A percentile compares a stretch with the other conserved stretches of the same genome.
Conservation (phyloP, 1,140 invertebrate species). For the Bombus waltoni region DNA sequence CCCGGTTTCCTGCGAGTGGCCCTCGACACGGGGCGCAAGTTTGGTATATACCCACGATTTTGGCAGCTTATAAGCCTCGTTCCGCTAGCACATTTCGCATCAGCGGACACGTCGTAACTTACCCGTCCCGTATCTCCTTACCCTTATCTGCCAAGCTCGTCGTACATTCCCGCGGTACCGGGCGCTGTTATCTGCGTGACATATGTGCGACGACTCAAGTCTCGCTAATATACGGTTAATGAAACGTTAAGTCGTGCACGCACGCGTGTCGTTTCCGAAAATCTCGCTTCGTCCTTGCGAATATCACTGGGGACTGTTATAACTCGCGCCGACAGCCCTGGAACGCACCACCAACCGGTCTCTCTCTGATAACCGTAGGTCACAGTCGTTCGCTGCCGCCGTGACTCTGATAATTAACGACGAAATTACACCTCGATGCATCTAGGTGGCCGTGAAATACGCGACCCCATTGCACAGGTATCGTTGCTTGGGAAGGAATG, state of each 20-base stretch:
- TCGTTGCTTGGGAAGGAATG: constrained; percentile 14
- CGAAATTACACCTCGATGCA: constrained; percentile 8
- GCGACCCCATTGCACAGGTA: constrained; percentile 6
- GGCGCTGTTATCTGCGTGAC: constrained; percentile 68
- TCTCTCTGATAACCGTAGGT: not conserved
- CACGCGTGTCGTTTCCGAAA: constrained; percentile 29
- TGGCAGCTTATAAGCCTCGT: constrained; percentile 66
- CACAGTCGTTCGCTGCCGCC: not conserved
- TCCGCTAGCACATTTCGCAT: constrained; percentile 59
- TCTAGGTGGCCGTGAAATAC: constrained; percentile 18
- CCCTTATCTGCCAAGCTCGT: constrained; percentile 67
- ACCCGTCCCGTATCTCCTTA: constrained; percentile 64
- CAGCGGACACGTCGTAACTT: constrained; percentile 66
- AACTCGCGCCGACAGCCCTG: too few species aligned
- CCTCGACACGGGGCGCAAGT: not conserved
- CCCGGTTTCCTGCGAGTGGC: not conserved
- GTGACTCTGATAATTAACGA: constrained; percentile 23
- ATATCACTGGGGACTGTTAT: not conserved
- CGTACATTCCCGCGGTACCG: constrained; percentile 58
- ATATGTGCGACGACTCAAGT: constrained; percentile 62
- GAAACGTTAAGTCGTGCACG: constrained; percentile 68
- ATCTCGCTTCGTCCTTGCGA: not conserved
- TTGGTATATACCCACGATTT: constrained; percentile 45
- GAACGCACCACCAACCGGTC: not conserved
- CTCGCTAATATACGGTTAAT: constrained; percentile 74